A percentile compares a stretch with the other conserved stretches of the same genome.
These are phyloP conservation scores for Epizoanthus scotinus DNA, from an alignment of 92 coral and sea anemone genomes.

Conservation along the genomic window DNA sequence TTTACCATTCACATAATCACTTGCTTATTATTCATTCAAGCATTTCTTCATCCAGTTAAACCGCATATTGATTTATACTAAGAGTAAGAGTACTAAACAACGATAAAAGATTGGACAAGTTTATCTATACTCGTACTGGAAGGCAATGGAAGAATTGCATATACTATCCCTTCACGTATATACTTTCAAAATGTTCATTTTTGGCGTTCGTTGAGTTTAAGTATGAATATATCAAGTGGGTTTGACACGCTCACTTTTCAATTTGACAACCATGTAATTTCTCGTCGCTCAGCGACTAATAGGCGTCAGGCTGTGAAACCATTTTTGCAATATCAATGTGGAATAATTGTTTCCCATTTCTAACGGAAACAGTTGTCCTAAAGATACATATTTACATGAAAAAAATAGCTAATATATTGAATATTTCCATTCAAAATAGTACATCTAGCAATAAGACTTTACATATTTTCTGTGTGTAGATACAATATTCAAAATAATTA, in stretches of 20 bases:
- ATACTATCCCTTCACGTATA: not conserved
- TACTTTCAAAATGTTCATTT: not conserved
- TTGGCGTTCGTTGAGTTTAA: not conserved
- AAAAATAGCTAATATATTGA: not conserved
- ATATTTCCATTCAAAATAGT: conserved; percentile 5
- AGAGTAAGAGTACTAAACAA: not conserved
- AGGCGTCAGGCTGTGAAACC: not conserved
- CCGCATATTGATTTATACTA: conserved; percentile 1
- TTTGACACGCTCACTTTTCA: not conserved
- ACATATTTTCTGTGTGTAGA: not conserved
- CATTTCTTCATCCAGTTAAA: not conserved
- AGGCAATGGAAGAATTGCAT: not conserved
- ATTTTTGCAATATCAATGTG: not conserved
- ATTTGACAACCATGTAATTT: not conserved
- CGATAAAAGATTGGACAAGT: not conserved
- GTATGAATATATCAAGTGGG: not conserved
- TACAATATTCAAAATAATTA: not conserved
- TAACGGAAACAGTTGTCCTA: not conserved
- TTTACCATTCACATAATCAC: not conserved
- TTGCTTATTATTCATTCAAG: not conserved
- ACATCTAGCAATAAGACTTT: not conserved
- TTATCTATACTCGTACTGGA: not conserved
- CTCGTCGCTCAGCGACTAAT: not conserved
- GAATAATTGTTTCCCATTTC: not conserved
- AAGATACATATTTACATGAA: conserved; percentile 14